A percentile compares a stretch with the other conserved stretches of the same genome.
phyloP scores from a whole-genome alignment of 2,797 vertebrate species.

The Sphenopsis melanotis region DNA sequence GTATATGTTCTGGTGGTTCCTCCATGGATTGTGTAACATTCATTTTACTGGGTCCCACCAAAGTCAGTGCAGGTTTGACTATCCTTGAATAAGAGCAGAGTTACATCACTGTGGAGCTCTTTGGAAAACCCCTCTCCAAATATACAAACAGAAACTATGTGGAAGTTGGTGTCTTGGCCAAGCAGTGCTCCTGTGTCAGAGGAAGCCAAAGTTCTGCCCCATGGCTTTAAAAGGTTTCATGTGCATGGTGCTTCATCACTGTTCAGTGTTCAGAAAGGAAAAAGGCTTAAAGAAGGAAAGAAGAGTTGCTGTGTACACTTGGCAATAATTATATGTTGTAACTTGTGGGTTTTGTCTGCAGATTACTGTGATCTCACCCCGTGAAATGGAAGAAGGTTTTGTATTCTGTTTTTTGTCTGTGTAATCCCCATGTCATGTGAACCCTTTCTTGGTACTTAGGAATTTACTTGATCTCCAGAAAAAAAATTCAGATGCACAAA shows the following conservation, averaged over 20 bases:
- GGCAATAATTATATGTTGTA: constrained; percentile 3
- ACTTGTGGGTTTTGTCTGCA: constrained; percentile 51
- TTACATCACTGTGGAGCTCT: neutral
- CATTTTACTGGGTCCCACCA: neutral
- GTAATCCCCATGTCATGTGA: constrained; percentile 40
- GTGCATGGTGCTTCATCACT: neutral
- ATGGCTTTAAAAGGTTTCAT: neutral
- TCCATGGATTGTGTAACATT: neutral
- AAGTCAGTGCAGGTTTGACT: neutral
- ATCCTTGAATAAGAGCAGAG: neutral
- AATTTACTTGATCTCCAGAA: neutral
- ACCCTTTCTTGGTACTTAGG: neutral
- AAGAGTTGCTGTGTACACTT: constrained; percentile 46
- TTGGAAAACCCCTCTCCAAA: neutral
- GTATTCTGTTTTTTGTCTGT: constrained; percentile 54
- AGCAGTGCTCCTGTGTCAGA: neutral
- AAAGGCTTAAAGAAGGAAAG: neutral
- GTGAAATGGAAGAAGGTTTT: constrained; percentile 54
- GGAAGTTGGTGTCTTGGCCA: neutral
- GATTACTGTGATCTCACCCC: constrained; percentile 63
- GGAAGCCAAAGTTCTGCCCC: neutral
- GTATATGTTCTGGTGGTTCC: neutral
- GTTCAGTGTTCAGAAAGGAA: neutral
- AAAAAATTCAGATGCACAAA: neutral
- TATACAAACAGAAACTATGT: neutral